A percentile compares a stretch with the other conserved stretches of the same genome.
These are phyloP conservation scores for Atopsyche davidsoni DNA, from an alignment of 1,140 invertebrate genomes.

Conservation along the genomic window DNA sequence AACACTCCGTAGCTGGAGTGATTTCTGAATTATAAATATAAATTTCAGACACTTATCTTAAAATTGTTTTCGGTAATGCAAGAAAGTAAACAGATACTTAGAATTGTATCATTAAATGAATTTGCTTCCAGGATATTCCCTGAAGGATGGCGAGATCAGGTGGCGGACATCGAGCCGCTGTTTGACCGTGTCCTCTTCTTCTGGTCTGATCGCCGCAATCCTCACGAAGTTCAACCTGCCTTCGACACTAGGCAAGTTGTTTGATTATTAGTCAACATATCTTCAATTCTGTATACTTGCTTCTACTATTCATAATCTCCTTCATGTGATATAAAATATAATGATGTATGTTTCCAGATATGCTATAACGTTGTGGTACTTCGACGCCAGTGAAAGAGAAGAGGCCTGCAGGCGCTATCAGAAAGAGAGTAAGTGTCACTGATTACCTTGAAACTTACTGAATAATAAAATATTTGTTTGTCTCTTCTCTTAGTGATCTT, in stretches of 20 bases:
- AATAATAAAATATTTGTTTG: slow-evolving; percentile 1
- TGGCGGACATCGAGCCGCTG: slow-evolving; percentile 87
- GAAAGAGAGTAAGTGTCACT: slow-evolving; percentile 12
- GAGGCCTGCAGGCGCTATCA: slow-evolving; percentile 60
- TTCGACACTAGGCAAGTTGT: slow-evolving; percentile 59
- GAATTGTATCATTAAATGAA: not conserved
- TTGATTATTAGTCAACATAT: slow-evolving; percentile 1
- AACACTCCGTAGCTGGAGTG: no score
- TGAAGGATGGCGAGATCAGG: slow-evolving; percentile 68
- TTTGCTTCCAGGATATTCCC: slow-evolving; percentile 75
- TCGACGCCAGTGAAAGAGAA: slow-evolving; percentile 79
- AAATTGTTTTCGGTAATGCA: no score
- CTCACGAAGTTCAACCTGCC: slow-evolving; percentile 93
- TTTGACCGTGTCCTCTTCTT: slow-evolving; percentile 95
- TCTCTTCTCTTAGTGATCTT: not conserved
- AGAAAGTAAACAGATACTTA: no score
- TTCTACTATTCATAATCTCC: not conserved
- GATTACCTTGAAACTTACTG: slow-evolving; percentile 4
- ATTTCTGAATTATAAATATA: no score
- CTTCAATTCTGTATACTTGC: not conserved
- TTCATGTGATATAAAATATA: not conserved
- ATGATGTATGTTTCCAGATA: slow-evolving; percentile 54
- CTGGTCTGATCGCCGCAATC: slow-evolving; percentile 95
- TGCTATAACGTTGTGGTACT: slow-evolving; percentile 95
- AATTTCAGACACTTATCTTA: no score